Conservation (phyloP, 2,888 invertebrate species). For the Diachrysia chrysitis region DNA sequence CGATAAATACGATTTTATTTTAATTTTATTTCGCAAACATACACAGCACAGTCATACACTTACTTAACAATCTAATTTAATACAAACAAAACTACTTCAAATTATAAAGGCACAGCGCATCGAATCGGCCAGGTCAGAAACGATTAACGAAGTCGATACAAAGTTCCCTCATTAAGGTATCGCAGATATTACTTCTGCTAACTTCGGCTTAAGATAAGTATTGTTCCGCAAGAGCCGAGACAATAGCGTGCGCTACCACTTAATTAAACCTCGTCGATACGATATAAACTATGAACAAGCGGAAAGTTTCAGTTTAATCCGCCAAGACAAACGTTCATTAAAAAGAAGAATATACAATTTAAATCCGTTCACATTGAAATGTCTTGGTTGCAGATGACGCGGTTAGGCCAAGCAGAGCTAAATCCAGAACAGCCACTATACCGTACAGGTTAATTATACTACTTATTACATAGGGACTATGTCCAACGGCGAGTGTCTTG, state of each 20-base stretch:
- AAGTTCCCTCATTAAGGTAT: conserved; percentile 89
- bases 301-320: conserved; percentile 76
- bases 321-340: conserved; percentile 70
- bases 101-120: conserved; percentile 56
- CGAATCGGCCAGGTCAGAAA: conserved; percentile 75
- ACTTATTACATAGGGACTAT: conserved; percentile 51
- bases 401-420: conserved; percentile 89
- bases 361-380: conserved; percentile 63
- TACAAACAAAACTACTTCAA: conserved; percentile 56
- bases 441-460: conserved; percentile 86
- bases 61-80: conserved; percentile 46
- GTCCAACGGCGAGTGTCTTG: conserved; percentile 8
- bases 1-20: conserved; percentile 58
- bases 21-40: conserved; percentile 58
- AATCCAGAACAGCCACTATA: conserved; percentile 87
- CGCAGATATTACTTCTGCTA: conserved; percentile 86
- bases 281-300: conserved; percentile 73
- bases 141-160: conserved; percentile 87
- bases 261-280: conserved; percentile 84
- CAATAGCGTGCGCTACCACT: conserved; percentile 86
- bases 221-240: conserved; percentile 85
- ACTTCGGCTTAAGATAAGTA: conserved; percentile 86
- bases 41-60: conserved; percentile 56
- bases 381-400: conserved; percentile 88
- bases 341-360: conserved; percentile 42